These are phyloP conservation scores for Rhogogaster chlorosoma DNA, from an alignment of 2,888 invertebrate genomes.

Conservation along the genomic window DNA sequence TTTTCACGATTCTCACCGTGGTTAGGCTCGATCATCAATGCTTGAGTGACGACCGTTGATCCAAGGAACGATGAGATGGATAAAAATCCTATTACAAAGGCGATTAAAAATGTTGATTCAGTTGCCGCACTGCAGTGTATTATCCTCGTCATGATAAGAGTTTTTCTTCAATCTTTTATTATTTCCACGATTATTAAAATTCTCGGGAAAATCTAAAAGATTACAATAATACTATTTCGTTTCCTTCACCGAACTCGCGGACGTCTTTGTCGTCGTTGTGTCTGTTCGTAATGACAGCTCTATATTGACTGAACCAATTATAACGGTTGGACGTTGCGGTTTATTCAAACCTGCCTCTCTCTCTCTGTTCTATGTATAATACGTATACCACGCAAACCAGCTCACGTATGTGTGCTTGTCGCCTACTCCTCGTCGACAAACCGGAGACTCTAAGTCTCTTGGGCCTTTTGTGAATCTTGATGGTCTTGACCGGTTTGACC, in stretches of 20 bases:
- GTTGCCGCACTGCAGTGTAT: neutral
- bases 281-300: constrained; percentile 53
- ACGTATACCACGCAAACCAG: neutral
- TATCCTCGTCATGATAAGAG: neutral
- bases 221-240: neutral
- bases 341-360: constrained; percentile 42
- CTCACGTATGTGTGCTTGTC: neutral
- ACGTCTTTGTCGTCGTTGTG: constrained; percentile 24
- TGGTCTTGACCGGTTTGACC: constrained; percentile 30
- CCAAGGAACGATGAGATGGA: neutral
- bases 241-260: neutral
- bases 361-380: neutral
- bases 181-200: neutral
- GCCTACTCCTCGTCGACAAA: neutral
- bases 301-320: constrained; percentile 59
- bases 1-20: constrained; percentile 17
- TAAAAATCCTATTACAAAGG: neutral
- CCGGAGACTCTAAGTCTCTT: neutral
- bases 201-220: too few species aligned
- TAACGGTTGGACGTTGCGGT: constrained; percentile 51
- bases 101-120: neutral
- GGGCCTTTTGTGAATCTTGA: constrained; percentile 9
- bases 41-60: neutral
- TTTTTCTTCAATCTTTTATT: neutral
- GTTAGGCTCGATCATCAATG: constrained; percentile 12